Base-by-base conservation (phyloP, 2,888 invertebrate genomes). In the Parnassius smintheus region DNA sequence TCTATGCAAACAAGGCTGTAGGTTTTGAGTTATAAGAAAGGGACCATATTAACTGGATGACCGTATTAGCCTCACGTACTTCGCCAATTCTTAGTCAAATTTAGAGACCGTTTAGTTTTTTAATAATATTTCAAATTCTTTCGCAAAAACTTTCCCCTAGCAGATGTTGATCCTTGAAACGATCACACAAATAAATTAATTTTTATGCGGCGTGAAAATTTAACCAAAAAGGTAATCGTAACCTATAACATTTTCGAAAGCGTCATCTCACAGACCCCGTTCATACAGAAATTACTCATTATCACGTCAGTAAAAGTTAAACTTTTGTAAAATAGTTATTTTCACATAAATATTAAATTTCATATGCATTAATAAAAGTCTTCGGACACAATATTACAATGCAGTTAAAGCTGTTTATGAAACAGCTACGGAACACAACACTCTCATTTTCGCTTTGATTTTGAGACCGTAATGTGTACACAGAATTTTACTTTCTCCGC, bases 401-500 rank as follows among this genome's bases (percentile, higher is more conserved):
- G 74, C 69, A 66, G 66, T 74, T 73, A 75, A 74, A 67, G 72
- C 75, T 78, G 70, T 83, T 83, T 85, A 82, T 83, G 79, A 81
- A 83, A 82, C 77, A 73, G 76, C 77, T 75, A 79, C 81, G 74
- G 87, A 86, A 49, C 44, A 11, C 82, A 80, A 76, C 82, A 86
- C 84, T 85, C 82, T 86, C 83, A 74, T 79, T 86, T 88, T 83
- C 86, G 81, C 84, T 88, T 86, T 84, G 72, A 77, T 83, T 84
- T 81, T 75, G 72, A 69, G 74, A 76, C 69, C 70, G 72, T 76
- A 73, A 74, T 78, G 74, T 75, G 77, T 80, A 78, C 83, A 81
- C 79, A 83, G 78, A 80, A 77, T 79, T 78, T 77, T 80, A 88
- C 91, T 91, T 90, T 90, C 89, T 86, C 89, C 76, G 76, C 76